Evolutionary conservation across 2,113 vertebrate species (phyloP), one percentile per base, ranked within the genome.

Genomic region (Cariama cristata): DNA sequence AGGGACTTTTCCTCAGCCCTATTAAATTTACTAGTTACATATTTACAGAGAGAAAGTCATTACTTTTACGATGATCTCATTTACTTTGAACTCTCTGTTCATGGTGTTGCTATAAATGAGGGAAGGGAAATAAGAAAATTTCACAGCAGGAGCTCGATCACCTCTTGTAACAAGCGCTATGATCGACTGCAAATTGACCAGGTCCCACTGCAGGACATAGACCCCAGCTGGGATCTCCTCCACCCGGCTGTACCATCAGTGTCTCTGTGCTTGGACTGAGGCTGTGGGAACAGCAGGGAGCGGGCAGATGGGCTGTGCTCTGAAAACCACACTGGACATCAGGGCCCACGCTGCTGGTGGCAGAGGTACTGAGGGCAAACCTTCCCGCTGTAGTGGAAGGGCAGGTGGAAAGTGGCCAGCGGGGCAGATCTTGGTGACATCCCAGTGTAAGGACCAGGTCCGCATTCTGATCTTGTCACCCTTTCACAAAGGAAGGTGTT

Each of bases 211-310:
- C 55, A 40, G 74, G 33, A 35, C 5, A 3, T 1, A 5, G 55
- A 42, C 20, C 11, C 44, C 22, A 11, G 35, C 12, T 35, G 71
- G 58, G 13, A 22, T 59, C 23, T 80, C 33, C 40, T 35, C 38
- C 56, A 22, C 13, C 35, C 1, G 0, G 15, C 16, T n/a, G 4
- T 33, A 7, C 32, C 23, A 1, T 2, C 56, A 6, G 21, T 1
- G 9, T 27, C 47, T 32, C 76, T 14, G 8, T 11, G 52, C 49
- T 87, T 2, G 44, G 1, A 8, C 15, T 11, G 0, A 3, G 50
- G 35, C 40, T 49, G 20, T 13, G 60, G 79, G 79, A 73, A 32
- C 35, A 42, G 67, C 62, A 32, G 38, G 58, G 20, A 79, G 59
- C 1, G 1, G 24, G 52, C 33, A 27, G 63, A 38, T 5, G 16